Conservation (phyloP, 1,140 invertebrate species). For the Ctenoplectra terminalis region DNA sequence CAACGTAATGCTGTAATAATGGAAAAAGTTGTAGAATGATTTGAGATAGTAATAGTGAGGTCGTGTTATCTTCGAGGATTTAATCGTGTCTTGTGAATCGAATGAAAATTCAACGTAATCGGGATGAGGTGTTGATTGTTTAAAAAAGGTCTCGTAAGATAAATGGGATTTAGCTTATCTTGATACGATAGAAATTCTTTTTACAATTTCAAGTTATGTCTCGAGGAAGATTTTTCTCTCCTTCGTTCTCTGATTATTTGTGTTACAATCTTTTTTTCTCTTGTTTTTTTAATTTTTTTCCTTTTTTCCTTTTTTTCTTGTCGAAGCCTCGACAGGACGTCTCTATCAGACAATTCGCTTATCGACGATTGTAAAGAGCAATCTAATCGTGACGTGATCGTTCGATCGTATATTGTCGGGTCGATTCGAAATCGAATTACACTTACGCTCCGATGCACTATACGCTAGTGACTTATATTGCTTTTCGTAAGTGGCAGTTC, state of each 20-base stretch:
- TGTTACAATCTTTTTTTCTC: neutral
- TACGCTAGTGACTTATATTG: neutral
- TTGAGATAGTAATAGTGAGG: neutral
- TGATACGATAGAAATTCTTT: neutral
- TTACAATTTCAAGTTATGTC: neutral
- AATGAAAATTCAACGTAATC: neutral
- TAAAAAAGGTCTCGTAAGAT: neutral
- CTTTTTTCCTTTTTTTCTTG: neutral
- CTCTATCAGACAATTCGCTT: slow-evolving; percentile 2
- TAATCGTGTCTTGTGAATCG: neutral
- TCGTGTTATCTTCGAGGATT: neutral
- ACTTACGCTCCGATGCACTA: neutral
- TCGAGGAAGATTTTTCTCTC: neutral
- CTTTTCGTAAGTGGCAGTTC: slow-evolving; percentile 6
- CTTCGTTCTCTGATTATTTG: neutral
- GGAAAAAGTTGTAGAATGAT: neutral
- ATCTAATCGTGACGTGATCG: slow-evolving; percentile 22
- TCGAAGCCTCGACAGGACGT: neutral
- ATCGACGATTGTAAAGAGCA: slow-evolving; percentile 22
- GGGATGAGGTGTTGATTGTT: neutral
- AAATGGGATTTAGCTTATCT: neutral
- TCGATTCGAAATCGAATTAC: slow-evolving; percentile 29
- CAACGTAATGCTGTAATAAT: neutral
- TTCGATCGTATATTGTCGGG: slow-evolving; percentile 15
- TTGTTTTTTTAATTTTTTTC: no score